phyloP scores from a whole-genome alignment of 1,140 invertebrate genomes.

The Radopholus similis region DNA sequence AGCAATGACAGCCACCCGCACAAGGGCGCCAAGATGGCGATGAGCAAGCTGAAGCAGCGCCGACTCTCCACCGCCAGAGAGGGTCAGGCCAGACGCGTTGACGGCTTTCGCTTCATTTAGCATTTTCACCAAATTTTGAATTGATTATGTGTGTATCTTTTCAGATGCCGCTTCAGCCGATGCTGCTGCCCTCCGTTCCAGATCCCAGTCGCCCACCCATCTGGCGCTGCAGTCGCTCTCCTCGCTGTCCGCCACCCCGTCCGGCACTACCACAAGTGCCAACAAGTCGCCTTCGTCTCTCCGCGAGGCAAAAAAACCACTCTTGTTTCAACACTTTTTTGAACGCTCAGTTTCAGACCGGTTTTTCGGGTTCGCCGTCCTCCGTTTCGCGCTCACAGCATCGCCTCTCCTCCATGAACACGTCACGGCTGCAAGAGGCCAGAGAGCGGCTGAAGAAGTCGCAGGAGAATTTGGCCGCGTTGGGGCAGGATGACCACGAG shows the following conservation, averaged over 20 bases:
- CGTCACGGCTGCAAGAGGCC: constrained; percentile 28
- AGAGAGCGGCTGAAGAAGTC: constrained; percentile 43
- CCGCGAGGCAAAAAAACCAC: neutral
- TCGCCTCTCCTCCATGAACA: constrained; percentile 11
- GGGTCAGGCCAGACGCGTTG: neutral
- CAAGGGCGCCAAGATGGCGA: constrained; percentile 11
- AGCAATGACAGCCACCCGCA: constrained; percentile 11
- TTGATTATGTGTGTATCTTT: neutral
- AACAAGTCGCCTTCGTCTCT: neutral
- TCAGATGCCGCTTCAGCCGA: neutral
- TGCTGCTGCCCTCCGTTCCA: neutral
- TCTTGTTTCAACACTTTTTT: neutral
- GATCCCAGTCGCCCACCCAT: constrained; percentile 27
- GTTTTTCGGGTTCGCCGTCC: constrained; percentile 6
- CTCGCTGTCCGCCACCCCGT: neutral
- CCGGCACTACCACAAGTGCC: neutral
- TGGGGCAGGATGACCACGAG: neutral
- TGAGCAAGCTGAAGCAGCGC: constrained; percentile 7
- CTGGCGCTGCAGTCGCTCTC: constrained; percentile 1
- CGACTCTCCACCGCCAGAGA: constrained; percentile 12
- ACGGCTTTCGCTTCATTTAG: neutral
- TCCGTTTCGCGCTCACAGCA: neutral
- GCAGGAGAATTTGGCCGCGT: constrained; percentile 37
- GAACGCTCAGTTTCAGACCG: neutral
- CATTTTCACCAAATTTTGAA: neutral